Evolutionary conservation across 2,888 invertebrate genomes (phyloP).

Genomic region (Pheosia gnoma): DNA sequence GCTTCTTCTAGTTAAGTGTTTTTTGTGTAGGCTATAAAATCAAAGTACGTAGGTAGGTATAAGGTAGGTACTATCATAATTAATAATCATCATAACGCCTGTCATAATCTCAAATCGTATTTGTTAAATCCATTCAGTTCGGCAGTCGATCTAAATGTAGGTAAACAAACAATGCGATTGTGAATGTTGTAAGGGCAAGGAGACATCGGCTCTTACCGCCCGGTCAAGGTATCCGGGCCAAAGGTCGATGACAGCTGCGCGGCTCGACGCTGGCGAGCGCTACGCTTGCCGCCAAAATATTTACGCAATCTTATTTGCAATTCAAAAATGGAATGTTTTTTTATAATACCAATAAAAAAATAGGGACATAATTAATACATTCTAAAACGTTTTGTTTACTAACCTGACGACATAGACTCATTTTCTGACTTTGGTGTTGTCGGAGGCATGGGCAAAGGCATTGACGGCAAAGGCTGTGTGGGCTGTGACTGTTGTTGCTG

Average conservation of each 20-base stretch:
- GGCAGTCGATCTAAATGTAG: conserved; percentile 21
- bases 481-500: conserved; percentile 78
- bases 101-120: background rate
- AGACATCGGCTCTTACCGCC: conserved; percentile 70
- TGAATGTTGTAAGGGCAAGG: conserved; percentile 68
- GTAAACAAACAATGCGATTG: conserved; percentile 74
- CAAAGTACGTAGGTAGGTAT: no score
- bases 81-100: no score
- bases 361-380: background rate
- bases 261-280: conserved; percentile 44
- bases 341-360: background rate
- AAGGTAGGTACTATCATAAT: no score
- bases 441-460: conserved; percentile 79
- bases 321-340: background rate
- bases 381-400: conserved; percentile 34
- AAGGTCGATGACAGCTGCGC: conserved; percentile 80
- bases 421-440: conserved; percentile 82
- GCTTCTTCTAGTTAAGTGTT: no score
- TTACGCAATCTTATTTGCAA: conserved; percentile 21
- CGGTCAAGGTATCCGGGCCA: conserved; percentile 84
- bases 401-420: conserved; percentile 82
- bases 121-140: background rate
- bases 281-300: conserved; percentile 68
- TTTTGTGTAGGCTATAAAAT: no score
- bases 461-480: conserved; percentile 81